Evolutionary conservation across 1,140 invertebrate genomes (phyloP), one percentile per base, ranked within the genome.

Genomic region (Hycleus phaleratus): DNA sequence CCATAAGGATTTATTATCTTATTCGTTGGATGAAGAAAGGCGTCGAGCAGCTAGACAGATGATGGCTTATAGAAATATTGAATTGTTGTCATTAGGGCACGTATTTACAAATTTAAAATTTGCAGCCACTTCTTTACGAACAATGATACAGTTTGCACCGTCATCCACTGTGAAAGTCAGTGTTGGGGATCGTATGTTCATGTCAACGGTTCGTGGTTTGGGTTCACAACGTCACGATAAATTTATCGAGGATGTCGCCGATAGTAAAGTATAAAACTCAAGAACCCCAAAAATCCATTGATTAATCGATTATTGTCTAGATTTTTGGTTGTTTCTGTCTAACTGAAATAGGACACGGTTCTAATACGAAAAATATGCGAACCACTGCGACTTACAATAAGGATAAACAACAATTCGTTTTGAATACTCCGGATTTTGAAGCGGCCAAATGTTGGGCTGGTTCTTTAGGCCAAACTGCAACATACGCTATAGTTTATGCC

Each of bases 381-480:
- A 97, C 95, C 0, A 91, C 84, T 18, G 94, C 95, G 3, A 92
- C 83, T 0, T 98, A 90, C 73, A 90, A 97, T 74, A 77, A 83
- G 0, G 73, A 74, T 18, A 85, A 81, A 6, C 76, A 88, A 77
- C 83, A 87, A 73, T 97, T 97, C 76, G 79, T 96, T 25, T 79
- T 98, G 7, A 84, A 96, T 71, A 91, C 94, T 0, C 93, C 95
- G 0, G 89, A 94, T 74, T 91, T 96, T 77, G 87, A 95, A 75
- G 91, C 93, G 25, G 90, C 91, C 44, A 98, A 98, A 81, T 94
- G 91, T 75, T 98, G 95, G 95, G 81, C 87, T 66, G 93, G 93
- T 64, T 90, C 90, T 77, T 79, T 95, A 76, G 86, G 88, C 59
- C 86, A 95, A 81, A 86, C 84, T 26, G 87, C 90, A 52, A 95